These are phyloP conservation scores for Danio kyathit DNA, from an alignment of 2,797 vertebrate genomes.

Conservation along the genomic window DNA sequence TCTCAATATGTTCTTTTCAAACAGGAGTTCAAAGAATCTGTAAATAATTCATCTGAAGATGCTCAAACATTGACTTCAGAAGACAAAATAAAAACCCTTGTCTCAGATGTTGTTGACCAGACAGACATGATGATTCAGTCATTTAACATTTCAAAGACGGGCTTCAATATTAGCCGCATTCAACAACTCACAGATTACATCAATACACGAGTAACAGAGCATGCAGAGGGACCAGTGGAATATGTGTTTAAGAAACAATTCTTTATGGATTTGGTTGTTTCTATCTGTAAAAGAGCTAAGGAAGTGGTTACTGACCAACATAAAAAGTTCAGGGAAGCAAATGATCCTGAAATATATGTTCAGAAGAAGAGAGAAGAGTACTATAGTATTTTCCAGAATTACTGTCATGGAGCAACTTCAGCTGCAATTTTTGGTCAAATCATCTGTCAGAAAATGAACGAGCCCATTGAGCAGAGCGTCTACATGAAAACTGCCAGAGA, in stretches of 20 bases:
- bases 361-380: conserved; percentile 69
- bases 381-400: conserved; percentile 61
- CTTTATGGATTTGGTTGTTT: conserved; percentile 41
- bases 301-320: conserved; percentile 57
- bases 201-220: too few relatives aligned
- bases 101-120: background rate
- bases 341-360: conserved; percentile 64
- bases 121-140: background rate
- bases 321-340: conserved; percentile 45
- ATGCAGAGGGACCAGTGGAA: too few relatives aligned
- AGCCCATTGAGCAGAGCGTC: too few relatives aligned
- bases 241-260: too few relatives aligned
- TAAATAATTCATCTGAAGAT: too few relatives aligned
- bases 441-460: conserved; percentile 42
- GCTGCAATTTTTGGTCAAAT: conserved; percentile 62
- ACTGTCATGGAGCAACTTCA: conserved; percentile 67
- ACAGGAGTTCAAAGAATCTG: background rate
- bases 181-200: too few relatives aligned
- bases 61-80: background rate
- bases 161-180: too few relatives aligned
- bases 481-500: too few relatives aligned
- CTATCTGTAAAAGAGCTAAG: conserved; percentile 39
- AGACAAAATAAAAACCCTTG: conserved; percentile 36
- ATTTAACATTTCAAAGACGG: too few relatives aligned
- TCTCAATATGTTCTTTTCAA: background rate